Conservation (phyloP, 2,888 invertebrate species). For the Nemotelus pantherinus region DNA sequence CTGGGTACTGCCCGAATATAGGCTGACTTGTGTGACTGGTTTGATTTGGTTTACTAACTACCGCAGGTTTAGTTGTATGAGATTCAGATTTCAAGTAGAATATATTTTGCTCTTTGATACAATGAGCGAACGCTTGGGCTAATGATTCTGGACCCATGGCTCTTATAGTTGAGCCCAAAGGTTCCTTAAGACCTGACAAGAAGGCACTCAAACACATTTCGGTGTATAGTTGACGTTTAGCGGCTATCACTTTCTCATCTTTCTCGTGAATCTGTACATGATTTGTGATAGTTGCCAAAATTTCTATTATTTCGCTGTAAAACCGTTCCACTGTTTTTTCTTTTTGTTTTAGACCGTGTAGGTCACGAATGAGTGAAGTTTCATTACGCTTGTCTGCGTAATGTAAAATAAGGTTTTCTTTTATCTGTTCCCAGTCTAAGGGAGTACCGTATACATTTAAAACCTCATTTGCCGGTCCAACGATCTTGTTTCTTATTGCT, state of each 20-base stretch:
- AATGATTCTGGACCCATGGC: background rate
- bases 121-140: background rate
- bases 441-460: slow-evolving; percentile 41
- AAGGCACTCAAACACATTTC: slow-evolving; percentile 2
- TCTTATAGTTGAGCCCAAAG: background rate
- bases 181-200: background rate
- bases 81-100: background rate
- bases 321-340: background rate
- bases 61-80: too few species aligned
- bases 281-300: background rate
- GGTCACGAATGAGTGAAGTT: slow-evolving; percentile 5
- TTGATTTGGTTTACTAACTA: too few species aligned
- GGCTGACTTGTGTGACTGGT: too few species aligned
- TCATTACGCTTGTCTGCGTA: slow-evolving; percentile 46
- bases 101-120: background rate
- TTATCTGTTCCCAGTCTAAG: slow-evolving; percentile 35
- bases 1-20: too few species aligned
- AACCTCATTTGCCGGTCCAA: slow-evolving; percentile 2
- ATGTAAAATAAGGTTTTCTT: slow-evolving; percentile 43
- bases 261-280: background rate
- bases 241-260: background rate
- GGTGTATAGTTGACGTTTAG: background rate
- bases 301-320: background rate
- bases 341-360: background rate
- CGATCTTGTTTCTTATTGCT: too few species aligned